Evolutionary conservation across 2,797 vertebrate species (phyloP).

Genomic region (Taeniopygia guttata): DNA sequence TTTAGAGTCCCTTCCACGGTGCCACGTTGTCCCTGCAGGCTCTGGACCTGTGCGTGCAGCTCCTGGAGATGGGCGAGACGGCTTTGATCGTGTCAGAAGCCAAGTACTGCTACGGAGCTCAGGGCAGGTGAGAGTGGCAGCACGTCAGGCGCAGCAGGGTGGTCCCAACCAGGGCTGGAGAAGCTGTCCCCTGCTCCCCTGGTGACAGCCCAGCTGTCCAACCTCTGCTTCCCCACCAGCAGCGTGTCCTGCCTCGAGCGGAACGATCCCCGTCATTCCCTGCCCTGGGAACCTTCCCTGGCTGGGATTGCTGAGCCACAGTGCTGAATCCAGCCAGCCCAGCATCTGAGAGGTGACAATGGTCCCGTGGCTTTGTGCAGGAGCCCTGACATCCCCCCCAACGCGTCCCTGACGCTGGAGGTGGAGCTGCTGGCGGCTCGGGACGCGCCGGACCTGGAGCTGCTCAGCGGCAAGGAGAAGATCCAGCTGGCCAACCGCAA

Average conservation of each 20-base stretch:
- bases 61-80: conserved; percentile 89
- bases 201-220: neutral
- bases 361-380: neutral
- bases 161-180: neutral
- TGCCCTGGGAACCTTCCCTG: fast-evolving
- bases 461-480: conserved; percentile 83
- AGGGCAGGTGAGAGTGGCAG: conserved; percentile 83
- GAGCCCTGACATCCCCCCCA: conserved; percentile 81
- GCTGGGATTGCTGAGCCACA: fast-evolving
- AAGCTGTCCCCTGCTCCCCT: neutral
- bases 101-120: conserved; percentile 88
- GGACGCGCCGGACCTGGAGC: conserved; percentile 85
- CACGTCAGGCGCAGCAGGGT: fast-evolving
- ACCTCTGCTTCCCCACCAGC: fast-evolving
- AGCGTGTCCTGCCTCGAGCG: fast-evolving
- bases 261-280: fast-evolving
- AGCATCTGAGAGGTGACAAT: fast-evolving
- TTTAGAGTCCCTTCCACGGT: no score
- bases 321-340: fast-evolving
- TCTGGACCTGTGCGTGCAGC: conserved; percentile 89
- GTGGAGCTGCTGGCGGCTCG: conserved; percentile 81
- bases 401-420: conserved; percentile 82
- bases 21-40: conserved; percentile 71
- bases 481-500: conserved; percentile 84
- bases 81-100: conserved; percentile 84